Evolutionary conservation across 2,797 vertebrate species (phyloP).

Genomic region (Mallotus villosus): DNA sequence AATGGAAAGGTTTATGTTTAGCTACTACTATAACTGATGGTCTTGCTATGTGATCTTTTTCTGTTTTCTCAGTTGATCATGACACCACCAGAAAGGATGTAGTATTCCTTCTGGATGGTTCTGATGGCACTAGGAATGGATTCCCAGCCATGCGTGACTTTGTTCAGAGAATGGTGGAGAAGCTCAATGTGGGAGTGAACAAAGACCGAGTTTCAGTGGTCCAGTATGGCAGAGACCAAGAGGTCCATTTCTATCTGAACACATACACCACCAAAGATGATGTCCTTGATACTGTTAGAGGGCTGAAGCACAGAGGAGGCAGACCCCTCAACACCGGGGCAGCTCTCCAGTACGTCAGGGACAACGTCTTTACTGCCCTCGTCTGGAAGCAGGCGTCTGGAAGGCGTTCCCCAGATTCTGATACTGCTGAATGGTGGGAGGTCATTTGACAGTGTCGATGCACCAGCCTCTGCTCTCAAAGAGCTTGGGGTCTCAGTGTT

Average conservation of each 20-base stretch:
- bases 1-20: neutral
- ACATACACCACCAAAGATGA: constrained; percentile 70
- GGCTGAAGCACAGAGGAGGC: constrained; percentile 24
- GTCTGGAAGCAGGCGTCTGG: constrained; percentile 29
- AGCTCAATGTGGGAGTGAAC: constrained; percentile 75
- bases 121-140: constrained; percentile 47
- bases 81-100: constrained; percentile 50
- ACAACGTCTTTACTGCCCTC: constrained; percentile 27
- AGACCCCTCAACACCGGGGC: constrained; percentile 29
- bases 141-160: constrained; percentile 69
- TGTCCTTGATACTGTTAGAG: neutral
- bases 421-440: constrained; percentile 35
- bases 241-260: constrained; percentile 73
- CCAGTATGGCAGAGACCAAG: constrained; percentile 71
- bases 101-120: constrained; percentile 40
- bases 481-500: constrained; percentile 63
- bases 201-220: constrained; percentile 78
- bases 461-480: constrained; percentile 58
- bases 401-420: constrained; percentile 34
- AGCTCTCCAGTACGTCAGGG: constrained; percentile 28
- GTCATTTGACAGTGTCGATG: constrained; percentile 27
- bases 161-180: constrained; percentile 72
- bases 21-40: neutral
- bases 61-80: constrained; percentile 24
- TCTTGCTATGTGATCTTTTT: constrained; percentile 8